Evolutionary conservation across 2,113 vertebrate genomes (phyloP).

Genomic region (Falco punctatus): DNA sequence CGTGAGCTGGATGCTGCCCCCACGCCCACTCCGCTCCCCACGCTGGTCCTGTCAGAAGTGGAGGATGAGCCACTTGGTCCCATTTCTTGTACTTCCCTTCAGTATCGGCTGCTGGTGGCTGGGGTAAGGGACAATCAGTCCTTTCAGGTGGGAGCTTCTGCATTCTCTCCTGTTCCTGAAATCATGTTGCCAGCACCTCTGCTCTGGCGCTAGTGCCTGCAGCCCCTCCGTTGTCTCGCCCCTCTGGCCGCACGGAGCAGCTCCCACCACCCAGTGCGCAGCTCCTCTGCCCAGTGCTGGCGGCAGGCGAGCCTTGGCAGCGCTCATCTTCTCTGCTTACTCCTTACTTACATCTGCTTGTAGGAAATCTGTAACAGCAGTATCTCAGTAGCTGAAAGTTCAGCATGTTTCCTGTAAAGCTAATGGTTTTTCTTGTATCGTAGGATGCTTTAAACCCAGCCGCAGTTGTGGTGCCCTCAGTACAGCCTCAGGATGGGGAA

Average conservation of each 20-base stretch:
- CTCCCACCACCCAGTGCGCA: fast-evolving
- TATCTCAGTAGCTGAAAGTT: not conserved
- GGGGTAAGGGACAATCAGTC: not conserved
- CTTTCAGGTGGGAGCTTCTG: not conserved
- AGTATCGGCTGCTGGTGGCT: not conserved
- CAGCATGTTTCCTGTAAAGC: not conserved
- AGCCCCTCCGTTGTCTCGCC: fast-evolving
- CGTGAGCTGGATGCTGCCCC: fast-evolving
- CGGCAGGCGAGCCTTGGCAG: not conserved
- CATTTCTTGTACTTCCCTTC: fast-evolving
- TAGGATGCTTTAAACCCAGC: not conserved
- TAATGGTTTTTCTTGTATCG: not conserved
- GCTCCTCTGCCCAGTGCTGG: not conserved
- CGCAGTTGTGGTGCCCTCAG: fast-evolving
- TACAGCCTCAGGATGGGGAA: not conserved
- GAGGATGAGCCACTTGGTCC: fast-evolving
- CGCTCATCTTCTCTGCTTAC: fast-evolving
- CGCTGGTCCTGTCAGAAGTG: not conserved
- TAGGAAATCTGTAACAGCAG: not conserved
- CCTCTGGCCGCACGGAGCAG: fast-evolving
- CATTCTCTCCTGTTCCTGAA: not conserved
- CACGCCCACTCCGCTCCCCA: fast-evolving
- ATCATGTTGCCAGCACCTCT: not conserved
- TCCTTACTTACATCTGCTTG: not conserved
- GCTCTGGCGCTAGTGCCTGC: fast-evolving